Conservation (phyloP, 2,888 invertebrate species). For the Cryptocephalus moraei region DNA sequence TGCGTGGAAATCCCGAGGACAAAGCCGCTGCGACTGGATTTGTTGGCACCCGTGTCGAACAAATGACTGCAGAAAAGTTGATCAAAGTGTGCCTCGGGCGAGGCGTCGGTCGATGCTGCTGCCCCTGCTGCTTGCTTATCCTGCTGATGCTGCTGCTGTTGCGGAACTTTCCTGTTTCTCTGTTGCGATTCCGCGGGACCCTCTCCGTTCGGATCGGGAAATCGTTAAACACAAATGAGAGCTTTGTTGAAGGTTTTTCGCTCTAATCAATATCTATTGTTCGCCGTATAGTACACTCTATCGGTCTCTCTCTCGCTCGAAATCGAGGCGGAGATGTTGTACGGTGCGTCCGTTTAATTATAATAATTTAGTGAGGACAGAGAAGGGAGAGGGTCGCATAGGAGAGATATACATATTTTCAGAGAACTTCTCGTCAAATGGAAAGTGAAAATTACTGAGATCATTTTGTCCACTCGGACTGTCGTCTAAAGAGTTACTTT, state of each 20-base stretch:
- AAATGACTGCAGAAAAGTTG: constrained; percentile 39
- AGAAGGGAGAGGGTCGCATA: too few species aligned
- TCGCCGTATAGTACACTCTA: background rate
- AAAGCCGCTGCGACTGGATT: constrained; percentile 25
- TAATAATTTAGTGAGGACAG: too few species aligned
- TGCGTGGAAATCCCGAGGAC: background rate
- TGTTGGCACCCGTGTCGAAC: constrained; percentile 41
- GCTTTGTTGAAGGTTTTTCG: background rate
- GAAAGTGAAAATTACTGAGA: too few species aligned
- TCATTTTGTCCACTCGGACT: too few species aligned
- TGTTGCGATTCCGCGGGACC: background rate
- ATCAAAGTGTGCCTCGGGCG: constrained; percentile 31
- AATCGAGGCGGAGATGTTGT: too few species aligned
- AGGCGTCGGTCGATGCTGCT: constrained; percentile 8
- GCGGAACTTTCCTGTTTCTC: background rate
- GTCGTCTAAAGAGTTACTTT: too few species aligned
- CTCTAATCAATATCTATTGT: background rate
- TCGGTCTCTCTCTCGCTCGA: too few species aligned
- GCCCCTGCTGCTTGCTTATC: background rate
- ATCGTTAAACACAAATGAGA: background rate
- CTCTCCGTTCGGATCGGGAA: background rate
- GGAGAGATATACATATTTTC: too few species aligned
- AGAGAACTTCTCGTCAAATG: background rate
- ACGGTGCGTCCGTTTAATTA: too few species aligned
- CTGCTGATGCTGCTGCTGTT: background rate